These are phyloP conservation scores for Sipha maydis DNA, from an alignment of 2,888 invertebrate genomes.

Conservation along the genomic window DNA sequence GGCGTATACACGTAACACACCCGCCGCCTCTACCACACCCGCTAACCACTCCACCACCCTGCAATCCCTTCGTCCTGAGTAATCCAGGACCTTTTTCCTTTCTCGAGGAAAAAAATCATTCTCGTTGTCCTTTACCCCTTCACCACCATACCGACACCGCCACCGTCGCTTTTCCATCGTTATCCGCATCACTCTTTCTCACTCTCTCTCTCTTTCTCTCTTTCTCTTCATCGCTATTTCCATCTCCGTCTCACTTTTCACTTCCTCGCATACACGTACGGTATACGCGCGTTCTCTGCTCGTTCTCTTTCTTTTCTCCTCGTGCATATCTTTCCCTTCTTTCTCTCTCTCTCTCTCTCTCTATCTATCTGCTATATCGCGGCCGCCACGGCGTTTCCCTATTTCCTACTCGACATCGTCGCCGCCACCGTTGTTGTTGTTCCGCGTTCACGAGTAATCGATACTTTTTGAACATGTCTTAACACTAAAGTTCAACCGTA, in stretches of 20 bases:
- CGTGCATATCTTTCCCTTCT: not conserved
- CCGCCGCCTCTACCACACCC: not conserved
- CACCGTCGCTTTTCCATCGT: not conserved
- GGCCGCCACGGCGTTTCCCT: slow-evolving; percentile 6
- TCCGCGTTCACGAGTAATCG: slow-evolving; percentile 40
- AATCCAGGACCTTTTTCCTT: slow-evolving; percentile 62
- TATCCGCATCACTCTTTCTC: not conserved
- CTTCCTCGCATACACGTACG: not conserved
- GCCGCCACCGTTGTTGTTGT: slow-evolving; percentile 34
- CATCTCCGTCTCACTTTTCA: not conserved
- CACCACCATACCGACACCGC: too few relatives aligned
- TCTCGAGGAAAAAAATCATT: slow-evolving; percentile 54
- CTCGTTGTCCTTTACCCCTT: slow-evolving; percentile 58
- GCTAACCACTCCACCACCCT: not conserved
- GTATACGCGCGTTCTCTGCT: not conserved
- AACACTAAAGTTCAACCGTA: slow-evolving; percentile 43
- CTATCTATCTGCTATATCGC: not conserved
- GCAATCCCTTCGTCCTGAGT: slow-evolving; percentile 9
- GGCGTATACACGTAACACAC: not conserved
- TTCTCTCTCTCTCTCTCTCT: not conserved
- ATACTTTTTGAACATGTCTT: slow-evolving; percentile 53
- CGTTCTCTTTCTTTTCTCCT: not conserved
- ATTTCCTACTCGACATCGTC: slow-evolving; percentile 14
- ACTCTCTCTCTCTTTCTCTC: not conserved
- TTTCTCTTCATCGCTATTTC: not conserved